These are phyloP conservation scores for Prochilodus magdalenae DNA, from an alignment of 2,113 vertebrate species.

Conservation along the genomic window DNA sequence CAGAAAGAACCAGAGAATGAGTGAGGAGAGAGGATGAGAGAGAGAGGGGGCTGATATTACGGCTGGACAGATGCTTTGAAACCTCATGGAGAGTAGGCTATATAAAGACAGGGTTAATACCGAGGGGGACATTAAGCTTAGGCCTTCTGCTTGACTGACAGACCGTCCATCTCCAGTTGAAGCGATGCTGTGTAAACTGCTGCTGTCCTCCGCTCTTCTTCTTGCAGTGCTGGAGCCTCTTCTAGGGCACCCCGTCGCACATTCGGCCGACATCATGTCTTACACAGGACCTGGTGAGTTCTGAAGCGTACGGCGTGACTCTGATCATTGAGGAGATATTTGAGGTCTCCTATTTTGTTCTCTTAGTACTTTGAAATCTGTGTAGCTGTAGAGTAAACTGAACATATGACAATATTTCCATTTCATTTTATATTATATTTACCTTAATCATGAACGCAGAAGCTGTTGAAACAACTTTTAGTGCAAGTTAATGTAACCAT, in stretches of 20 bases:
- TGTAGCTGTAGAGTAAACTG: too few species aligned
- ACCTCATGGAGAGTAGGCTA: constrained; percentile 6
- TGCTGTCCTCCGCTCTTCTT: constrained; percentile 54
- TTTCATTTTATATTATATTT: too few species aligned
- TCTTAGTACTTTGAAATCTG: too few species aligned
- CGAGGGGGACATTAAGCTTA: neutral
- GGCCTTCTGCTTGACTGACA: constrained; percentile 1
- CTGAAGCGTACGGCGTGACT: too few species aligned
- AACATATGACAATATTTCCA: too few species aligned
- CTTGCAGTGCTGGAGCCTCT: constrained; percentile 45
- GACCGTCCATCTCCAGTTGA: constrained; percentile 1
- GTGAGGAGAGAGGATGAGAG: neutral
- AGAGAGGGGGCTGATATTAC: constrained; percentile 13
- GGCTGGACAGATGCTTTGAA: constrained; percentile 36
- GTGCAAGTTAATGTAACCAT: too few species aligned
- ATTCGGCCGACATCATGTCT: constrained; percentile 48
- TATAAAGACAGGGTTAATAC: constrained; percentile 40
- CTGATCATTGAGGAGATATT: too few species aligned
- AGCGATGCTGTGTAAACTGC: constrained; percentile 56
- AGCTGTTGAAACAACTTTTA: too few species aligned
- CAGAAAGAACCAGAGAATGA: neutral
- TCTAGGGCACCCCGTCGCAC: constrained; percentile 55
- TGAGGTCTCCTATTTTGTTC: too few species aligned
- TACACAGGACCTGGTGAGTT: constrained; percentile 60
- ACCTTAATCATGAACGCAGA: neutral